phyloP scores from a whole-genome alignment of 2,888 invertebrate genomes.

The Plutella xylostella region DNA sequence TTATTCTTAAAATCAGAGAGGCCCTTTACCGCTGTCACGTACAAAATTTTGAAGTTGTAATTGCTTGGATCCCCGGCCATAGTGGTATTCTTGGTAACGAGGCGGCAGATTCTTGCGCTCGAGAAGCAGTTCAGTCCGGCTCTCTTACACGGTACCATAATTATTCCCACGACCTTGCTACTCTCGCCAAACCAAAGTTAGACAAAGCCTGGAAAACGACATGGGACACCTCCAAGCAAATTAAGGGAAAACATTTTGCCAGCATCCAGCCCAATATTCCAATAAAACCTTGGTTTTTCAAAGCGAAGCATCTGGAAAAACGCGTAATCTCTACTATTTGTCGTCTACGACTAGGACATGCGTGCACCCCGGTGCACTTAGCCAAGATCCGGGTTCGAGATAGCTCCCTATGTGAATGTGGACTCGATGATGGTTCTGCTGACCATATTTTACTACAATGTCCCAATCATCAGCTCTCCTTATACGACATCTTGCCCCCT shows the following conservation, averaged over 20 bases:
- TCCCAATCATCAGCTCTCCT: too few species aligned
- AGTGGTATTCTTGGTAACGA: conserved; percentile 1
- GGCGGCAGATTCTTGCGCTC: background rate
- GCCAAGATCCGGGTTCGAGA: conserved; percentile 11
- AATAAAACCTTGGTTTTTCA: background rate
- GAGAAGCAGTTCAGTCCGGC: background rate
- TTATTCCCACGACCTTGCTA: background rate
- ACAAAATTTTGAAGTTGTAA: background rate
- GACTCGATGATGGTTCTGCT: conserved; percentile 10
- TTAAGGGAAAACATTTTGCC: background rate
- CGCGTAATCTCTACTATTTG: conserved; percentile 8
- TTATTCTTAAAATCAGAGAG: background rate
- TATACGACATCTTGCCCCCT: too few species aligned
- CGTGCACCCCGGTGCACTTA: conserved; percentile 13
- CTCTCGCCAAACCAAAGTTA: background rate
- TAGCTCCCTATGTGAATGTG: conserved; percentile 16
- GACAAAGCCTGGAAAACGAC: background rate
- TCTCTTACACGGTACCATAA: too few species aligned
- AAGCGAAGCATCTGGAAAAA: background rate
- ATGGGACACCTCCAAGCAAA: background rate
- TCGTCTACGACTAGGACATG: conserved; percentile 12
- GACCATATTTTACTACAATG: conserved; percentile 2
- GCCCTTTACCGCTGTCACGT: background rate
- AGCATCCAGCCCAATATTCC: background rate
- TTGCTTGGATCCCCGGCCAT: conserved; percentile 7